phyloP scores from a whole-genome alignment of 2,113 vertebrate species.

The Cricetomys ansorgei region DNA sequence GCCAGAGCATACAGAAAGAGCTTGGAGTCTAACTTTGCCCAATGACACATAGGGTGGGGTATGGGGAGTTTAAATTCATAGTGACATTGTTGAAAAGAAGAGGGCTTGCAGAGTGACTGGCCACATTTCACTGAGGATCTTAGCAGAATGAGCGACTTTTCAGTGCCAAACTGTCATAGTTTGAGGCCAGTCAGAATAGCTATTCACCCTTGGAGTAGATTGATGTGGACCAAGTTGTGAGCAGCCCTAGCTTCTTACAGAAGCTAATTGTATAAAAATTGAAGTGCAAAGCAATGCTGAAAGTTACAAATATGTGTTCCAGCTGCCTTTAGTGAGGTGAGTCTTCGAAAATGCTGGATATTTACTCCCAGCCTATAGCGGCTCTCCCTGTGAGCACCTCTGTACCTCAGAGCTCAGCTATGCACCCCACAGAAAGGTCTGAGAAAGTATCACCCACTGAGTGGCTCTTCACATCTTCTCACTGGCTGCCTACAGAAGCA shows the following conservation, averaged over 20 bases:
- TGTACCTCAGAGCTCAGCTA: neutral
- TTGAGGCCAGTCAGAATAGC: neutral
- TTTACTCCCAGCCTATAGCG: neutral
- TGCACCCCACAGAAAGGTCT: neutral
- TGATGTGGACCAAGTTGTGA: neutral
- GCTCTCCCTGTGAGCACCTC: neutral
- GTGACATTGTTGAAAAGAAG: neutral
- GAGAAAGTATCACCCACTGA: neutral
- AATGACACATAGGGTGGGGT: neutral
- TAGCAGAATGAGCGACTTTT: neutral
- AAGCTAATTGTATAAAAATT: neutral
- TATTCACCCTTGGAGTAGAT: neutral
- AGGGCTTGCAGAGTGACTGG: neutral
- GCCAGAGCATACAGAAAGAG: constrained; percentile 53
- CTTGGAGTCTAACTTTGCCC: constrained; percentile 52
- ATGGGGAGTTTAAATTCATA: neutral
- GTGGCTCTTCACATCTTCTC: neutral
- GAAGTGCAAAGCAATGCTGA: neutral
- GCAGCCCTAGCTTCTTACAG: neutral
- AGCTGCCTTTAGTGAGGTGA: neutral
- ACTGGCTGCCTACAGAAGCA: neutral
- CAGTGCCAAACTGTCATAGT: neutral
- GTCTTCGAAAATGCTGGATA: neutral
- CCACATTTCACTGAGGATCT: neutral
- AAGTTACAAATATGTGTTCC: neutral